A percentile compares a stretch with the other conserved stretches of the same genome.
These are phyloP conservation scores for Carcina quercana DNA, from an alignment of 2,888 invertebrate species.

Conservation along the genomic window DNA sequence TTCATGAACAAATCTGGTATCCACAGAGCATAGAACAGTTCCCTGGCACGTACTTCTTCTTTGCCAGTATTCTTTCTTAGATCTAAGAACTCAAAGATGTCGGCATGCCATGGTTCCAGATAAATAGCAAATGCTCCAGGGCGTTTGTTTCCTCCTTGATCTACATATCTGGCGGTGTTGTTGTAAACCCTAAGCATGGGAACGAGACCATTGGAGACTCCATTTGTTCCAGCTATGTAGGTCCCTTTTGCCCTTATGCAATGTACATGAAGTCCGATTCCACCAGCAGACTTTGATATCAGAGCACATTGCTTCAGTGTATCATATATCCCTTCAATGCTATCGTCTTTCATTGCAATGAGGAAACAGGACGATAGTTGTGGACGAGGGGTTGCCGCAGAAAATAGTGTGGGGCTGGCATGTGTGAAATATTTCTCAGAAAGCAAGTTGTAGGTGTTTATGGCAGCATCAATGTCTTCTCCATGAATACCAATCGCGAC, in stretches of 20 bases:
- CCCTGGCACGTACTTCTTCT: conserved; percentile 95
- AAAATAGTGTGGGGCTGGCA: conserved; percentile 97
- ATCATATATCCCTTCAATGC: conserved; percentile 95
- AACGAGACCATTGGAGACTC: conserved; percentile 94
- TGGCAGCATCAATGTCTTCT: conserved; percentile 92
- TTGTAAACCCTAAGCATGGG: conserved; percentile 97
- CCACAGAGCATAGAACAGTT: conserved; percentile 98
- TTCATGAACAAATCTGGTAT: conserved; percentile 99
- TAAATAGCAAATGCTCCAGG: conserved; percentile 99
- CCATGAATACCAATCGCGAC: conserved; percentile 97
- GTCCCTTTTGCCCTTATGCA: conserved; percentile 95
- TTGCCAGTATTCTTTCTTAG: conserved; percentile 96
- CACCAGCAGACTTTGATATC: conserved; percentile 97
- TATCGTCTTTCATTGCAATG: conserved; percentile 95
- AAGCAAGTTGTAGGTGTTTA: conserved; percentile 96
- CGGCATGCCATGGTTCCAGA: conserved; percentile 99
- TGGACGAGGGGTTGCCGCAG: conserved; percentile 92
- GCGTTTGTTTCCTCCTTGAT: conserved; percentile 98
- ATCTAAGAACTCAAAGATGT: conserved; percentile 96
- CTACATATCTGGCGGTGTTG: conserved; percentile 96
- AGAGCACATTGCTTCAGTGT: conserved; percentile 94
- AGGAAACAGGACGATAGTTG: conserved; percentile 98
- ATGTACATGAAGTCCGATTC: conserved; percentile 97
- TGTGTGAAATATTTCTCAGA: conserved; percentile 98
- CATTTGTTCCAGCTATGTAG: conserved; percentile 95